These are phyloP conservation scores for Drosophila erecta DNA, from an alignment of 1,140 invertebrate species.

Conservation along the genomic window DNA sequence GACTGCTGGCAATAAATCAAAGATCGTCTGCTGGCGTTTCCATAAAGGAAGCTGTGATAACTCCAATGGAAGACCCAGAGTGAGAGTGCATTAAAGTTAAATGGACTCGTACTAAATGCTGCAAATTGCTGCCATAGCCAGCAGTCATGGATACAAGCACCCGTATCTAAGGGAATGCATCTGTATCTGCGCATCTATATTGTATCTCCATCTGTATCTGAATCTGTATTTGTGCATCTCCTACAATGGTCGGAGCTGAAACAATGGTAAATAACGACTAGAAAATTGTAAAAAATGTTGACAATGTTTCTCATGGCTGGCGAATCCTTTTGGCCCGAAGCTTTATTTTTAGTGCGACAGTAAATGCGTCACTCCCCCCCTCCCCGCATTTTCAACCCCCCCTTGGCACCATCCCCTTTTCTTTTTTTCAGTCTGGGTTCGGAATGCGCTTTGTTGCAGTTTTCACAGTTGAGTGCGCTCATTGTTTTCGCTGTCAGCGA, in stretches of 20 bases:
- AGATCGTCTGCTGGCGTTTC: slow-evolving; percentile 32
- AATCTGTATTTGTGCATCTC: slow-evolving; percentile 25
- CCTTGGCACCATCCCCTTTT: not conserved
- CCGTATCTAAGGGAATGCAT: slow-evolving; percentile 7
- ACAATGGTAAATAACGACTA: slow-evolving; percentile 82
- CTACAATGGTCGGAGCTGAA: slow-evolving; percentile 53
- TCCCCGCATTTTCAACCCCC: too few species aligned
- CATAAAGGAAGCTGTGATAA: slow-evolving; percentile 43
- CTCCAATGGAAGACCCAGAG: slow-evolving; percentile 15
- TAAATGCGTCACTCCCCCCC: slow-evolving; percentile 45
- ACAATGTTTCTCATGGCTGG: slow-evolving; percentile 70
- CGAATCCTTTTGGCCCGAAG: slow-evolving; percentile 69
- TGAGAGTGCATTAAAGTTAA: slow-evolving; percentile 74
- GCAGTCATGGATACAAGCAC: slow-evolving; percentile 30
- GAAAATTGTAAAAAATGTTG: slow-evolving; percentile 80
- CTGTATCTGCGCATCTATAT: slow-evolving; percentile 15
- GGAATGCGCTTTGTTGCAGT: slow-evolving; percentile 79
- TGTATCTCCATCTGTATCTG: slow-evolving; percentile 19
- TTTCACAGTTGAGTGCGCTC: slow-evolving; percentile 75
- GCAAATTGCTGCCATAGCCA: slow-evolving; percentile 73
- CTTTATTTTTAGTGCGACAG: slow-evolving; percentile 64
- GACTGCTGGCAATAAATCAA: slow-evolving; percentile 58
- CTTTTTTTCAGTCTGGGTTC: slow-evolving; percentile 30
- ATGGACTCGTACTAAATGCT: slow-evolving; percentile 75
- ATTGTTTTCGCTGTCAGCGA: slow-evolving; percentile 78